Evolutionary conservation across 2,113 vertebrate genomes (phyloP).

Genomic region (Mirounga angustirostris): DNA sequence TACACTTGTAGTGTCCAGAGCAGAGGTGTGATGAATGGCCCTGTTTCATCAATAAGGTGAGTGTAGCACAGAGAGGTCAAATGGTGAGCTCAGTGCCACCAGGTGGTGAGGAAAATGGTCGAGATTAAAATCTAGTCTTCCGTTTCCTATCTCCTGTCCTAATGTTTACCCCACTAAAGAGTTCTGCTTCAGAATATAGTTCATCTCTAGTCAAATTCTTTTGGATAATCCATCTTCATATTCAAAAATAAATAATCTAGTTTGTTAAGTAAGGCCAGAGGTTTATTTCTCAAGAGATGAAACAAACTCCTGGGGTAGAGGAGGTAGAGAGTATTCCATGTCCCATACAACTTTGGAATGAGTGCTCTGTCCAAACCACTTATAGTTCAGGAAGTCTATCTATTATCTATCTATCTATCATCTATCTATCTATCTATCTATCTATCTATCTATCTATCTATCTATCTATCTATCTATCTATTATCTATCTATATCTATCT

Average conservation of each 20-base stretch:
- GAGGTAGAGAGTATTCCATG: neutral
- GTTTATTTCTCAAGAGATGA: conserved; percentile 4
- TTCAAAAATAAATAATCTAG: neutral
- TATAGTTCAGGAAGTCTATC: neutral
- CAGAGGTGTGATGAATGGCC: neutral
- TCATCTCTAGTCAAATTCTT: neutral
- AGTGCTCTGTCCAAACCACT: neutral
- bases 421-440: neutral
- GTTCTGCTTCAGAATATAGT: neutral
- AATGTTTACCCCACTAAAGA: neutral
- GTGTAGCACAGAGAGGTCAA: neutral
- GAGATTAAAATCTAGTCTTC: neutral
- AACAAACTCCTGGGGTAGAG: neutral
- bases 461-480: no score
- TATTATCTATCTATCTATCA: neutral
- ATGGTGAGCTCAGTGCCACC: neutral
- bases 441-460: no score
- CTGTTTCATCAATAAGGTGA: neutral
- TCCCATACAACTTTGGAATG: neutral
- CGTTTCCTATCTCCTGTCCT: neutral
- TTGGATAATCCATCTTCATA: neutral
- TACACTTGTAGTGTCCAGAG: neutral
- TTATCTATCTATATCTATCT: neutral
- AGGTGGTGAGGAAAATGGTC: neutral
- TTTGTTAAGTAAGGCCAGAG: neutral